Evolutionary conservation across 2,888 invertebrate species (phyloP), one percentile per base, ranked within the genome.

Genomic region (Caenorhabditis virilis): DNA sequence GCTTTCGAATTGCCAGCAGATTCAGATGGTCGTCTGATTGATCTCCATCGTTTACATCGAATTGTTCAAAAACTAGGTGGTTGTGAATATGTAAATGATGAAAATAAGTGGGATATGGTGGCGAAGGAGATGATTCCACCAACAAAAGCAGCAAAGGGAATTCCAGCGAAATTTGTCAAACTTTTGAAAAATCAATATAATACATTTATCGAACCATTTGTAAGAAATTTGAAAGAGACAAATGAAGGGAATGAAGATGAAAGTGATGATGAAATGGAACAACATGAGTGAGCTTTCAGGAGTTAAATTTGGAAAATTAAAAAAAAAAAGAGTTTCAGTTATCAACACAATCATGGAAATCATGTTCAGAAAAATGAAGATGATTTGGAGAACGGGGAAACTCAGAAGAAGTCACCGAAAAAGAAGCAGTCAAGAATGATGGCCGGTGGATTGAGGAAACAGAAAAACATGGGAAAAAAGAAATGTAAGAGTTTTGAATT

Each of bases 51-150:
- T 20, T 42, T 64, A 2, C 64, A 64, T 52, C 41, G 59, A 13
- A 51, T 69, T 2, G 61, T 72, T 27, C 46, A 57, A 49, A 53
- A 49, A 11, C 48, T 51, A 15, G 69, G 69, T 18, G 69, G 69
- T 13, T 58, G 46, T 33, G 69, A 78, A 18, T 67, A 49, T 13
- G 77, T 78, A 25, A 67, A 59, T 33, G 43, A 55, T 7, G 55
- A 71, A 26, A 68, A 89, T 91, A 66, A 92, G 91, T 85, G 98
- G 98, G 95, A 57, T 11, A 62, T 84, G 77, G 30, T 83, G 70
- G 77, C 82, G 1, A 30, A 47, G 13, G 57, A 61, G 45, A 53
- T 55, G 38, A 54, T 63, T 26, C 54, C 54, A n/a, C 30, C 35
- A 7, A 54, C 57, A 26, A 53, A 54, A 35, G 42, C 52, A 52